Conservation (phyloP, 92 coral and sea anemone genomes). For the Heteractis magnifica region DNA sequence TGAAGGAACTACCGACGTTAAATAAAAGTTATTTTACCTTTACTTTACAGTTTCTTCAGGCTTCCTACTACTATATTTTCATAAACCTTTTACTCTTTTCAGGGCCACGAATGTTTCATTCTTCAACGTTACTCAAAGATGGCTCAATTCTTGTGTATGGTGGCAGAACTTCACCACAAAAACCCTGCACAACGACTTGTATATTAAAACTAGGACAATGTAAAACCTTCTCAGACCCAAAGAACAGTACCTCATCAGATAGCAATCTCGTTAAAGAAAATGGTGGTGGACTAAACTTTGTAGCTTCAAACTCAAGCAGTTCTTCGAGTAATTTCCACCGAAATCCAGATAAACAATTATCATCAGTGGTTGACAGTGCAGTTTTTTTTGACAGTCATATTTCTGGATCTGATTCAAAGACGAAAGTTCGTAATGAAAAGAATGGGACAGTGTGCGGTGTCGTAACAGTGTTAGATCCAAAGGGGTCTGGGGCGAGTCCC, state of each 20-base stretch:
- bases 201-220: constrained; percentile 17
- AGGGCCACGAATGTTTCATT: constrained; percentile 77
- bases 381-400: background rate
- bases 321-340: background rate
- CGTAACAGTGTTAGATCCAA: background rate
- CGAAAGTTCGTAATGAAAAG: background rate
- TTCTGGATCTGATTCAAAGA: background rate
- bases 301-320: background rate
- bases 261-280: background rate
- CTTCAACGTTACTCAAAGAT: constrained; percentile 51
- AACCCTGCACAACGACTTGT: constrained; percentile 49
- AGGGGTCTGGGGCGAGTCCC: constrained; percentile 57
- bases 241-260: background rate
- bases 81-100: constrained; percentile 5
- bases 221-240: background rate
- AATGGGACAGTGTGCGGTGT: background rate
- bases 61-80: background rate
- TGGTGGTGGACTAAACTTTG: background rate
- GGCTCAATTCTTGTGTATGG: constrained; percentile 55
- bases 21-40: too few species aligned
- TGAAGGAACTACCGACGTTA: too few species aligned
- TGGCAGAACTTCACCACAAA: constrained; percentile 78
- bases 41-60: too few species aligned
- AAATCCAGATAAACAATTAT: background rate
- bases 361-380: background rate